Conservation (phyloP, 53 echinoderm and acorn worm genomes). For the Luidia sarsii region DNA sequence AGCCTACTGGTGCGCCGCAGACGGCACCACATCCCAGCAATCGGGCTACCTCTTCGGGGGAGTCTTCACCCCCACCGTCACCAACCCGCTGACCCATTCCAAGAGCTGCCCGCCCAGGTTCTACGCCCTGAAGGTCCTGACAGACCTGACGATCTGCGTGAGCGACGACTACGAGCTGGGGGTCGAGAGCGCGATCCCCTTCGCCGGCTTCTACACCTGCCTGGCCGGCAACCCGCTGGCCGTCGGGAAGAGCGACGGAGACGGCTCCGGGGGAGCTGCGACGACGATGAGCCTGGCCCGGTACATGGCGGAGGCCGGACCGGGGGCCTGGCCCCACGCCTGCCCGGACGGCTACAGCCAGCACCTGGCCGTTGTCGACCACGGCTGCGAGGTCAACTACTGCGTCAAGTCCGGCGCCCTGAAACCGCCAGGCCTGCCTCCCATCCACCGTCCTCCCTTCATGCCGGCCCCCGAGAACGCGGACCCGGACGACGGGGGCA, state of each 20-base stretch:
- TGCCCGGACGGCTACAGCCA: constrained; percentile 54
- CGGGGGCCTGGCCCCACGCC: constrained; percentile 42
- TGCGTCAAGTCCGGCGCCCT: constrained; percentile 50
- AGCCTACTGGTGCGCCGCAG: constrained; percentile 51
- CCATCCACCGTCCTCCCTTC: constrained; percentile 21
- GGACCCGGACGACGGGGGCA: neutral
- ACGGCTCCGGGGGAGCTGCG: neutral
- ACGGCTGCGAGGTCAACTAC: constrained; percentile 48
- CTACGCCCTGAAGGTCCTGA: constrained; percentile 25
- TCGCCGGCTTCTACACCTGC: constrained; percentile 63
- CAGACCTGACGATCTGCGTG: constrained; percentile 55
- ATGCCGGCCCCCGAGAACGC: constrained; percentile 4
- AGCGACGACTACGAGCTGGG: constrained; percentile 61
- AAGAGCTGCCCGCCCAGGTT: constrained; percentile 47
- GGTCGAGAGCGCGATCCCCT: constrained; percentile 34
- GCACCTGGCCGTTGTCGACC: constrained; percentile 50
- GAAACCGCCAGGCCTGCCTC: neutral
- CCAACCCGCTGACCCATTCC: constrained; percentile 43
- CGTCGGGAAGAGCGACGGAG: neutral
- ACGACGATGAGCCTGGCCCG: constrained; percentile 11
- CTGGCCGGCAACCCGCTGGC: constrained; percentile 48
- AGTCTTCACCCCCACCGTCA: constrained; percentile 28
- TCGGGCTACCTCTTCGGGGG: constrained; percentile 57
- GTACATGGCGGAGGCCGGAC: constrained; percentile 36
- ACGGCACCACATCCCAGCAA: constrained; percentile 28